A percentile compares a stretch with the other conserved stretches of the same genome.
Conservation (phyloP, 35 echinoderm and acorn worm genomes). For the Ophioderma brevispina region DNA sequence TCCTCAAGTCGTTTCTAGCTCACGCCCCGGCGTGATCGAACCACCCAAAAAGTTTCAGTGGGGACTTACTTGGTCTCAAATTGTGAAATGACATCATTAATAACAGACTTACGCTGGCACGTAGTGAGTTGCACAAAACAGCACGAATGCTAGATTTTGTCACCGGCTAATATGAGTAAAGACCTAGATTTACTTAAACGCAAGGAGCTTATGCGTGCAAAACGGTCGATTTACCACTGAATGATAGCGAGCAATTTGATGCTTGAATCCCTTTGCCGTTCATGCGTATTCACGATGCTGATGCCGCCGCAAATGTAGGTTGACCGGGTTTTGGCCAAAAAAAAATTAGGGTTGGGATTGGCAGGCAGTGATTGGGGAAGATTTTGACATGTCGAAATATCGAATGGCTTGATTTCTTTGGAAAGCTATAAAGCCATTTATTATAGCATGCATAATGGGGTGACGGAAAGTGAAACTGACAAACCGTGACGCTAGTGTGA, state of each 20-base stretch:
- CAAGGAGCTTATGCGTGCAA: slow-evolving; percentile 5
- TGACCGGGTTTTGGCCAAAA: neutral
- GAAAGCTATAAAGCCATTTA: slow-evolving; percentile 11
- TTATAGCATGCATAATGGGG: neutral
- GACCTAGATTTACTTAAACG: neutral
- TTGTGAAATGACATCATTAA: neutral
- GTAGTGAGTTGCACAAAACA: neutral
- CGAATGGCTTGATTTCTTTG: neutral
- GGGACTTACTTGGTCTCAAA: neutral
- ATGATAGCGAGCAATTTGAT: neutral
- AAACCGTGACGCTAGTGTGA: neutral
- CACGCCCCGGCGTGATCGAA: neutral
- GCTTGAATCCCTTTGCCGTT: neutral
- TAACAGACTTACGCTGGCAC: neutral
- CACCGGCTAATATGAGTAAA: neutral
- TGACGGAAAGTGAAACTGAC: neutral
- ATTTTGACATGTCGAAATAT: slow-evolving; percentile 14
- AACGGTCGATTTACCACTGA: neutral
- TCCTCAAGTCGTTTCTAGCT: neutral
- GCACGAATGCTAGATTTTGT: neutral
- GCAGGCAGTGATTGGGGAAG: neutral
- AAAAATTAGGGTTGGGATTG: neutral
- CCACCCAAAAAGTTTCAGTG: neutral
- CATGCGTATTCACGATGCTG: neutral
- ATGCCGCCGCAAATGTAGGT: neutral